phyloP scores from a whole-genome alignment of 2,797 vertebrate species.

The Lacerta agilis region DNA sequence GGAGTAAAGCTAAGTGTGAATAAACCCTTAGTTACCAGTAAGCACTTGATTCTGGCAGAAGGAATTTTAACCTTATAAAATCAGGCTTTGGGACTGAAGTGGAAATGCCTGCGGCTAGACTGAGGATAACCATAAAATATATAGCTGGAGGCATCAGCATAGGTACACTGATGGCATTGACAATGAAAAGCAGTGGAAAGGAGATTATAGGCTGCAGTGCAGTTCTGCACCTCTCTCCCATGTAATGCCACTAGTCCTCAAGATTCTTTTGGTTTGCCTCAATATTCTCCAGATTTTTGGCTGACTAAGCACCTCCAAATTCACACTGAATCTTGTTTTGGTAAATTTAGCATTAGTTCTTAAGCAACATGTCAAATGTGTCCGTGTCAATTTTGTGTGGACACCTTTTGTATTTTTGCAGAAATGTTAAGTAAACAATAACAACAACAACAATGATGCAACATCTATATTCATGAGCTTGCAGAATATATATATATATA shows the following conservation, averaged over 20 bases:
- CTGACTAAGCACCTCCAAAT: neutral
- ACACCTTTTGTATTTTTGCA: no score
- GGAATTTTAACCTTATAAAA: no score
- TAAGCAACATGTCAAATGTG: neutral
- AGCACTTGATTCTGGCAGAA: no score
- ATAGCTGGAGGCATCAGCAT: neutral
- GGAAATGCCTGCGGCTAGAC: neutral
- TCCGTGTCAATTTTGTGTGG: no score
- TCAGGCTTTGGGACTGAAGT: neutral
- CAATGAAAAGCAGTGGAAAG: neutral
- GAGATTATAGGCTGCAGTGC: neutral
- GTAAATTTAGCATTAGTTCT: neutral
- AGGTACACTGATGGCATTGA: neutral
- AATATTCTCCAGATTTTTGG: neutral
- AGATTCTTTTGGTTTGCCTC: neutral
- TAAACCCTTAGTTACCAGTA: no score
- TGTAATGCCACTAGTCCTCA: neutral
- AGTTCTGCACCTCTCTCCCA: neutral
- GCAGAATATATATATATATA: neutral
- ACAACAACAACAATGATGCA: no score
- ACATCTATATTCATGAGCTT: neutral
- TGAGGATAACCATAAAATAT: neutral
- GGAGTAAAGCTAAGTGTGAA: no score
- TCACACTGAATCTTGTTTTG: neutral
- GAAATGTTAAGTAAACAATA: no score